Base-by-base conservation (phyloP, 2,797 vertebrate genomes). In the Xiphophorus birchmanni region DNA sequence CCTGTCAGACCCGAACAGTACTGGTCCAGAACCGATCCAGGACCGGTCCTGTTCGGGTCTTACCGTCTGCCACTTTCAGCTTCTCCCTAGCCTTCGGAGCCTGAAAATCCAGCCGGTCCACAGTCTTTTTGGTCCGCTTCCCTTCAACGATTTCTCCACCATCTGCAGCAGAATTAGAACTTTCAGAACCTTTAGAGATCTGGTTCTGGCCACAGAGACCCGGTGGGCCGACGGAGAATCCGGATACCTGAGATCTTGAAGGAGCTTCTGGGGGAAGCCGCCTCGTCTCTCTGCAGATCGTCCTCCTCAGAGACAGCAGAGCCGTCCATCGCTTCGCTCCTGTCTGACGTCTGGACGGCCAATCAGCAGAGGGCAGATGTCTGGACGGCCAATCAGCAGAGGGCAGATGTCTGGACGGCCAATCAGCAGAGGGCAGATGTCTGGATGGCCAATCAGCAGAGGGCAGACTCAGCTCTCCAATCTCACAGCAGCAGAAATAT, bases 71-170 rank as follows among this genome's bases (percentile, higher is more conserved):
- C 76, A 98, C 92, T 87, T 96, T 97, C 69, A 97, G 96, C 82
- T 97, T 97, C 75, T 98, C 97, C 86, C 94, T 97, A 56, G 96
- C 94, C 0, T 97, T 97, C 0, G 96, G 96, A 0, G 96, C 96
- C 88, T 98, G 97, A 87, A 98, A 94, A 29, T 97, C 97, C 48
- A 99, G 93, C 72, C 98, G 95, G 88, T 98, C 97, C 9, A 99
- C 96, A 0, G 96, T 97, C 87, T 98, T 99, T 90, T 98, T 99
- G 37, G 98, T 95, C 58, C 98, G 94, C 86, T 99, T 99, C 17
- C 98, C 97, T 93, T 98, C 97, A 45, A 99, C 82, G 9, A 99
- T 97, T 65, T 93, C 93, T 4, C 88, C 93, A 2, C 80, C 44
- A n/a, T 60, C 93, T 93, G 84, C 42, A 74, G 42, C 58, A 65